Evolutionary conservation across 2,888 invertebrate species (phyloP), one percentile per base, ranked within the genome.

Genomic region (Embidobia sp.): DNA sequence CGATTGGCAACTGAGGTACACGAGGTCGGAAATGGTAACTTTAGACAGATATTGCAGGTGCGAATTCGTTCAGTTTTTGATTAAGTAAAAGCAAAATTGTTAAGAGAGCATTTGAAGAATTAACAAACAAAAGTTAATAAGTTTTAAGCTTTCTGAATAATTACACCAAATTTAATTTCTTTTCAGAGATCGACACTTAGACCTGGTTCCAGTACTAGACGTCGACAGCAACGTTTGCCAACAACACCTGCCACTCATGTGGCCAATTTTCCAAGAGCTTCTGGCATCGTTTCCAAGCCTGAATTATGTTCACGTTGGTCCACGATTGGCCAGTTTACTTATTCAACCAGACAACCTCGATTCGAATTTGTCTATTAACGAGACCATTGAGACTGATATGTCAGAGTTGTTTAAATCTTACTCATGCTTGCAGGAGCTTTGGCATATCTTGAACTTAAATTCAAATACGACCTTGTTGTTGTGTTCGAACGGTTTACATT

Each of bases 221-320:
- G 91, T 92, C 29, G 91, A 91, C 51, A 90, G 91, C 7, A 88
- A 89, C 48, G 90, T 91, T 0, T 89, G 89, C 48, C 90, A 90
- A 77, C 90, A 91, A 53, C 91, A 92, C 78, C 83, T 92, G 7
- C 83, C 90, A 18, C 90, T 90, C 77, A 90, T 92, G 86, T 92
- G 91, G 89, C 88, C 91, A 10, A 86, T 90, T 35, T 90, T 93
- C 77, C 90, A 91, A 82, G 91, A 91, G 81, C 89, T 91, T 31
- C 81, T 92, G 16, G 90, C 92, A 1, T 91, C 91, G 70, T 92
- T 92, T 83, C 90, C 91, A 31, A 90, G 90, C 75, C 85, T 91
- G 35, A 90, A 90, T 90, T 91, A 91, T 80, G 90, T 92, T 26
- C 92, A 92, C 78, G 89, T 92, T 31, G 93, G 93, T 1, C 92